Evolutionary conservation across 2,113 vertebrate genomes (phyloP).

Genomic region (Callithrix jacchus): DNA sequence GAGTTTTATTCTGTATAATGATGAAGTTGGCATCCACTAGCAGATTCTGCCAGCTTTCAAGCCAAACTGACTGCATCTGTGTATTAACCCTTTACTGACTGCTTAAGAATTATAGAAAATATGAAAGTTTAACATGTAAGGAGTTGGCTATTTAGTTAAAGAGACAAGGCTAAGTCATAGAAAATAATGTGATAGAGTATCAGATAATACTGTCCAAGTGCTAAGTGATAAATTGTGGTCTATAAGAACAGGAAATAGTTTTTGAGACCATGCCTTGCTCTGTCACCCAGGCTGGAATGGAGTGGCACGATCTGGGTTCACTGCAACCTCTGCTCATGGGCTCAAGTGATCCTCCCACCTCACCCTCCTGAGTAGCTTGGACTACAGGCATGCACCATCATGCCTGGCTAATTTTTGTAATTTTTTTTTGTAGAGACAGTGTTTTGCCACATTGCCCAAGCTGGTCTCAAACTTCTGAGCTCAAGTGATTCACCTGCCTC

Average conservation of each 20-base stretch:
- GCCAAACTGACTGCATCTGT: neutral
- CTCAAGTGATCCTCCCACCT: neutral
- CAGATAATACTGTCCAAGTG: neutral
- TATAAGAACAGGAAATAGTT: neutral
- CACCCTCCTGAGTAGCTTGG: neutral
- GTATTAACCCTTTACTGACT: neutral
- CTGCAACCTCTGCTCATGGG: neutral
- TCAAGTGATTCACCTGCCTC: neutral
- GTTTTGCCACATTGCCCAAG: neutral
- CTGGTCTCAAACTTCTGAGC: neutral
- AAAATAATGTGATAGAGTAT: neutral
- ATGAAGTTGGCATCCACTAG: neutral
- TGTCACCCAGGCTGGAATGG: neutral
- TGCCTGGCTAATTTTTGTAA: neutral
- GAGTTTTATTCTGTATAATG: neutral
- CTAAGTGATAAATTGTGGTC: neutral
- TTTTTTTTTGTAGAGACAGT: neutral
- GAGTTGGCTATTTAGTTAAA: neutral
- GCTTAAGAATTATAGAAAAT: neutral
- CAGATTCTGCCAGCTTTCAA: neutral
- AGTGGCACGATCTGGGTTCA: neutral
- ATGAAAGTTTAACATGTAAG: neutral
- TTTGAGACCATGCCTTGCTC: too few relatives aligned
- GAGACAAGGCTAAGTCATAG: neutral
- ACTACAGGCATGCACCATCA: neutral